phyloP scores from a whole-genome alignment of 2,797 vertebrate species.

The Sternarchorhynchus goeldii region DNA sequence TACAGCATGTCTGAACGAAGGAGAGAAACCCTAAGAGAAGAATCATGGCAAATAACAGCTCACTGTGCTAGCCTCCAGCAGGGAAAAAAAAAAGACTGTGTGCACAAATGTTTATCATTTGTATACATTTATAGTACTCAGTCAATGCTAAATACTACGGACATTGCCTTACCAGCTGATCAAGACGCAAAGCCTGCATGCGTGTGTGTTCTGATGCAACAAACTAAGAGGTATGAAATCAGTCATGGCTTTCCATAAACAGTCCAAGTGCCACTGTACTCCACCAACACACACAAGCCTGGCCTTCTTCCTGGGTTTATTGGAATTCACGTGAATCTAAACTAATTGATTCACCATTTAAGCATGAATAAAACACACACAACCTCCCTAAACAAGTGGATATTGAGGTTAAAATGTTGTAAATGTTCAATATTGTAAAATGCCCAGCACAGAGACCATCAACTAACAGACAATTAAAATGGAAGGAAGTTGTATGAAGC shows the following conservation, averaged over 20 bases:
- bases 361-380: neutral
- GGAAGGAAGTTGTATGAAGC: conserved; percentile 75
- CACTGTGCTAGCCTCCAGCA: neutral
- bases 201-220: conserved; percentile 24
- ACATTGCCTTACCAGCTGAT: too few species aligned
- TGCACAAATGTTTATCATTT: neutral
- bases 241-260: neutral
- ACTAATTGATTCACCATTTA: conserved; percentile 75
- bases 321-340: conserved; percentile 70
- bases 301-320: conserved; percentile 36
- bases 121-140: neutral
- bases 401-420: neutral
- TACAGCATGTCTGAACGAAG: neutral
- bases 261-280: neutral
- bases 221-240: conserved; percentile 24
- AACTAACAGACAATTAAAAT: conserved; percentile 65
- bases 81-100: neutral
- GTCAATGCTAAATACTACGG: neutral
- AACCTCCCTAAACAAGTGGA: conserved; percentile 26
- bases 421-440: too few species aligned
- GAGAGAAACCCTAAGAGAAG: neutral
- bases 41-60: neutral
- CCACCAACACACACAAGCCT: conserved; percentile 38
- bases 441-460: neutral
- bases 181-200: neutral